Percentiles rank a stretch among this genome's conserved stretches.
These are phyloP conservation scores for Plagodis dolabraria DNA, from an alignment of 2,888 invertebrate genomes.

Conservation along the genomic window DNA sequence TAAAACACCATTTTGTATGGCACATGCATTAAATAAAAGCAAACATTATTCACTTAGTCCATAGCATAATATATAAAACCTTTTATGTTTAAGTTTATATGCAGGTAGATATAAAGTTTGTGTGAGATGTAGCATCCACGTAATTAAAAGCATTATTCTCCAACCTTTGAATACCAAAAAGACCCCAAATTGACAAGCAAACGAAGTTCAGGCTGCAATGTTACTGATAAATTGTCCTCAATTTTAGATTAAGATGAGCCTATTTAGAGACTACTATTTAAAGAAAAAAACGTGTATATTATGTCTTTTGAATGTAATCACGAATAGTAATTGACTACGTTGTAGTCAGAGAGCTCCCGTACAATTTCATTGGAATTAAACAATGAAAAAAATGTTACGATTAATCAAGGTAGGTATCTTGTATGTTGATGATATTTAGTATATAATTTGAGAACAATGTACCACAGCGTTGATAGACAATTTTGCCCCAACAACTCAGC, in stretches of 20 bases:
- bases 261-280: background rate
- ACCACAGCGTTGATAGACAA: conserved; percentile 33
- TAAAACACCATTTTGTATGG: no score
- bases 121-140: conserved; percentile 10
- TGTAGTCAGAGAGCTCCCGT: no score
- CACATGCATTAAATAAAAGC: no score
- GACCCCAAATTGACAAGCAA: conserved; percentile 27
- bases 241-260: background rate
- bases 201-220: conserved; percentile 2
- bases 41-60: no score
- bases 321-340: no score
- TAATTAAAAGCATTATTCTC: conserved; percentile 6
- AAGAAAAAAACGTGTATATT: background rate
- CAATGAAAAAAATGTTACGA: no score
- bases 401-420: no score
- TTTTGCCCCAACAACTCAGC: conserved; percentile 21
- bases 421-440: no score
- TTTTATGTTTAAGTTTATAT: no score
- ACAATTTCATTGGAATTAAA: no score
- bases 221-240: conserved; percentile 37
- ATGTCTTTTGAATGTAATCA: background rate
- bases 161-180: conserved; percentile 1
- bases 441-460: conserved; percentile 39
- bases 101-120: background rate
- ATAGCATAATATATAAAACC: no score